phyloP scores from a whole-genome alignment of 2,888 invertebrate genomes.

The Dicroscelio sp. region DNA sequence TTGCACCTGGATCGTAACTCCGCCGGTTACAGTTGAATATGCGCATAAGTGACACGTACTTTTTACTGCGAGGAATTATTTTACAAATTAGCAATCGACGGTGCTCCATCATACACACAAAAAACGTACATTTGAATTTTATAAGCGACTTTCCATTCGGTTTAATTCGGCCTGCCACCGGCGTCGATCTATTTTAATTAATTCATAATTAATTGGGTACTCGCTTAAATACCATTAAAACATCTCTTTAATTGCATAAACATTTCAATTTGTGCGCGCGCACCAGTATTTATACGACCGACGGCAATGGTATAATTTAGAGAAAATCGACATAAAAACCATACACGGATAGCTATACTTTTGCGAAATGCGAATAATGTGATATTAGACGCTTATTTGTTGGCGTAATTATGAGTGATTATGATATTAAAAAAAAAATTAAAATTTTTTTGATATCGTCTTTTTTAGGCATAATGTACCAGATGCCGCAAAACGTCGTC shows the following conservation, averaged over 20 bases:
- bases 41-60: constrained; percentile 63
- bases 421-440: no score
- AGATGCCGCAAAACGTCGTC: constrained; percentile 90
- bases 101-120: constrained; percentile 25
- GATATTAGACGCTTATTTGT: no score
- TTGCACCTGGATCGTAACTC: constrained; percentile 59
- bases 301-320: not conserved
- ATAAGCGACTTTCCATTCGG: constrained; percentile 63
- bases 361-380: no score
- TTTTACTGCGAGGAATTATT: constrained; percentile 65
- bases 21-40: constrained; percentile 46
- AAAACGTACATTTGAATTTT: constrained; percentile 72
- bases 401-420: no score
- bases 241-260: constrained; percentile 61
- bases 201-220: constrained; percentile 75
- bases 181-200: constrained; percentile 74
- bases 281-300: constrained; percentile 39
- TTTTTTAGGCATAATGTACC: constrained; percentile 90
- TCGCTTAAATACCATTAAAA: constrained; percentile 54
- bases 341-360: no score
- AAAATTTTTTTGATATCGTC: constrained; percentile 30
- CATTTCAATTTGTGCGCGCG: constrained; percentile 43
- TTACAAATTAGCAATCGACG: constrained; percentile 73
- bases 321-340: no score
- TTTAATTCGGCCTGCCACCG: constrained; percentile 62